These are phyloP conservation scores for Apostichopus californicus DNA, from an alignment of 35 echinoderm and acorn worm genomes.

Conservation along the genomic window DNA sequence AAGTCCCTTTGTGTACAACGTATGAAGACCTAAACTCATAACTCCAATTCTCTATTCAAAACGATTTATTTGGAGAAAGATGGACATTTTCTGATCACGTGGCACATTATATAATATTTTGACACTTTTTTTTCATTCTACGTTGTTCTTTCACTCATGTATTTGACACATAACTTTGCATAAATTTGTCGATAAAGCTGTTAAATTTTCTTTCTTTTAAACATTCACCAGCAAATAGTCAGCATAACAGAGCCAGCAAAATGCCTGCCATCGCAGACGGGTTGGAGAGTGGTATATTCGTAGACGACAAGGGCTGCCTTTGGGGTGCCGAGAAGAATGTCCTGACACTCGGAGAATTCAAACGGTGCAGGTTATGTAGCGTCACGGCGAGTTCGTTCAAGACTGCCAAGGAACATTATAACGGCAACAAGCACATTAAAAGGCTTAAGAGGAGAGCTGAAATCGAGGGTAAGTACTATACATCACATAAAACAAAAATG, in stretches of 20 bases:
- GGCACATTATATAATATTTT: no score
- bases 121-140: no score
- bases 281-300: neutral
- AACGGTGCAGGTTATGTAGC: conserved; percentile 15
- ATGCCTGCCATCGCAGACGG: neutral
- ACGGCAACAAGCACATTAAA: conserved; percentile 20
- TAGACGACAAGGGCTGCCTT: conserved; percentile 13
- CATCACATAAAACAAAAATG: no score
- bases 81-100: no score
- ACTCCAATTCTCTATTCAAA: no score
- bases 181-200: no score
- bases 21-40: no score
- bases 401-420: conserved; percentile 46
- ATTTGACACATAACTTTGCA: no score
- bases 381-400: conserved; percentile 38
- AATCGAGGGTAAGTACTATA: neutral
- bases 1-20: no score
- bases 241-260: neutral
- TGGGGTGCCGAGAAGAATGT: conserved; percentile 46
- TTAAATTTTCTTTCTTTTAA: no score
- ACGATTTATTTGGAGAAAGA: no score
- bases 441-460: conserved; percentile 27
- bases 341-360: conserved; percentile 31
- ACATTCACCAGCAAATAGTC: neutral
- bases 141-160: no score